Base-by-base conservation (phyloP, 2,888 invertebrate species). In the Timandra comae region DNA sequence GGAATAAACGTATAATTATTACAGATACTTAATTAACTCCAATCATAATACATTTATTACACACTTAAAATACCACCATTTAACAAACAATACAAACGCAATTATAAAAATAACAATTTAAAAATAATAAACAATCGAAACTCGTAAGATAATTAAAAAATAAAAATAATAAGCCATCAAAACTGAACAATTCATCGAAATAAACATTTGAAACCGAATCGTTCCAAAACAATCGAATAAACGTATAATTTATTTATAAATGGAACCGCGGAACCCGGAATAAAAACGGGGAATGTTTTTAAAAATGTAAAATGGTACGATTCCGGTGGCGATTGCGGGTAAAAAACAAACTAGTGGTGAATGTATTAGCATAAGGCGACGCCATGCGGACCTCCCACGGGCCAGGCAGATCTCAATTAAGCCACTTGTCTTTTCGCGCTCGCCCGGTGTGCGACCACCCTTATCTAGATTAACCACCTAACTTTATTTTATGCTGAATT, bases 331-430 rank as follows among this genome's bases (percentile, higher is more conserved):
- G 79, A 72, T 73, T 73, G 68, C 56, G 58, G 53, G 59, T 71
- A 74, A 77, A 82, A 80, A 81, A 79, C 71, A 75, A 78, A 74
- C 74, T 75, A 73, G 70, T 70, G 52, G 52, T 61, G 79, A 75
- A 78, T 78, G 78, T 79, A 84, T 84, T 85, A 85, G 84, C 84
- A 84, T 82, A 82, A 75, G 59, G 63, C 70, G 65, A 72, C 73
- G 75, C 75, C 70, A n/a, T n/a, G n/a, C 63, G 53, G 81, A 80
- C 82, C 82, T 72, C 82, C 80, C 84, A 69, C 70, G 51, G n/a
- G n/a, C n/a, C n/a, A 64, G 64, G 66, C 63, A 64, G 52, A 65
- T 70, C 77, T 80, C 82, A 82, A 84, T 85, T 85, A 84, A 81
- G 79, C 69, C 64, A 80, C 84, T 84, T 82, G 84, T 85, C 80